phyloP scores from a whole-genome alignment of 2,797 vertebrate genomes.

The Mus minutoides region DNA sequence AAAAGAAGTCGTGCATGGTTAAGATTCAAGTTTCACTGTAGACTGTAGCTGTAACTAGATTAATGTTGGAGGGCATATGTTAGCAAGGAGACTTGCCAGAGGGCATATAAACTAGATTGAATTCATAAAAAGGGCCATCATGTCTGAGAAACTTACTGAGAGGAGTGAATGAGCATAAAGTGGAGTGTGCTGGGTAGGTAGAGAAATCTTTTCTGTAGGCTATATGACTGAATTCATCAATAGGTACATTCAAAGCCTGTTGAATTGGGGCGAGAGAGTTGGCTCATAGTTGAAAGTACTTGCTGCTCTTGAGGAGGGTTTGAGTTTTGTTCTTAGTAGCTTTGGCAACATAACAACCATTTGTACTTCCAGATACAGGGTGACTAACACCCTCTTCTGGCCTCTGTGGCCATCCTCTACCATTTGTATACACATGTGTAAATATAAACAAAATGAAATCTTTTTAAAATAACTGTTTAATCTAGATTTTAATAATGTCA shows the following conservation, averaged over 20 bases:
- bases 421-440: not conserved
- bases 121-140: not conserved
- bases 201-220: not conserved
- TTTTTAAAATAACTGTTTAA: slow-evolving; percentile 39
- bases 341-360: not conserved
- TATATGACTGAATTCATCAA: not conserved
- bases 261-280: not conserved
- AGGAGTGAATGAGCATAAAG: not conserved
- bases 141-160: not conserved
- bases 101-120: not conserved
- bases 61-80: not conserved
- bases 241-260: not conserved
- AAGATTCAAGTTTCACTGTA: not conserved
- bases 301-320: not conserved
- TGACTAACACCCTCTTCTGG: not conserved
- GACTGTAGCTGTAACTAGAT: not conserved
- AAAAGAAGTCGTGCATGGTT: not conserved
- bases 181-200: not conserved
- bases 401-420: not conserved
- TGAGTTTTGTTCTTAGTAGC: not conserved
- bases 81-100: not conserved
- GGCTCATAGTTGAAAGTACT: not conserved
- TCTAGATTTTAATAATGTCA: slow-evolving; percentile 35
- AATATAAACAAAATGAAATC: not conserved
- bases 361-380: not conserved